Percentiles rank a stretch among this genome's conserved stretches.
These are phyloP conservation scores for Xyrauchen texanus DNA, from an alignment of 2,113 vertebrate species.

Conservation along the genomic window DNA sequence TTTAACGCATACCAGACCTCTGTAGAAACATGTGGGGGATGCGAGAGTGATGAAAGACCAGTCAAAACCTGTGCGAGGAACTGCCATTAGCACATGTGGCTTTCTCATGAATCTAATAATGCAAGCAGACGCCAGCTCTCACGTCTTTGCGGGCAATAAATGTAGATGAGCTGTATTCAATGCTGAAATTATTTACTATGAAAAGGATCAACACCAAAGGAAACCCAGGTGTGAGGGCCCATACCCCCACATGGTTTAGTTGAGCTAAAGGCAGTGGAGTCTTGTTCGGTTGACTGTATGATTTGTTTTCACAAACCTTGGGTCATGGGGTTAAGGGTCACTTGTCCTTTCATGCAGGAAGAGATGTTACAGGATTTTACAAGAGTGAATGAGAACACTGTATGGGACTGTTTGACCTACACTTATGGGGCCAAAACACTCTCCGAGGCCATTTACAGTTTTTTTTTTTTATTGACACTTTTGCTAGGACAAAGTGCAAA, in stretches of 20 bases:
- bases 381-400: conserved; percentile 42
- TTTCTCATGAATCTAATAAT: conserved; percentile 49
- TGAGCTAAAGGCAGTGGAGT: neutral
- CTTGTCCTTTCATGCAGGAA: conserved; percentile 36
- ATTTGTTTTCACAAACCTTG: conserved; percentile 48
- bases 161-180: conserved; percentile 27
- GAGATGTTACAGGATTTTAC: conserved; percentile 47
- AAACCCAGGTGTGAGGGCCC: conserved; percentile 35
- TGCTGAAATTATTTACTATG: conserved; percentile 26
- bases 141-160: conserved; percentile 42
- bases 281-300: conserved; percentile 8
- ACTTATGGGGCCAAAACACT: conserved; percentile 36
- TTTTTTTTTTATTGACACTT: conserved; percentile 20
- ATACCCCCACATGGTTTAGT: conserved; percentile 4
- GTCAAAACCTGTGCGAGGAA: conserved; percentile 55
- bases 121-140: conserved; percentile 26
- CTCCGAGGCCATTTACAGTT: neutral
- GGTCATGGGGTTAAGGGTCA: conserved; percentile 44
- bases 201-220: conserved; percentile 16
- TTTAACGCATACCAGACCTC: conserved; percentile 61
- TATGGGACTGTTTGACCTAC: conserved; percentile 33
- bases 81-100: conserved; percentile 57
- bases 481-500: conserved; percentile 40
- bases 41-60: conserved; percentile 58
- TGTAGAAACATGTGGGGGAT: conserved; percentile 51